A percentile compares a stretch with the other conserved stretches of the same genome.
Conservation (phyloP, 2,888 invertebrate species). For the Shargacucullia verbasci region DNA sequence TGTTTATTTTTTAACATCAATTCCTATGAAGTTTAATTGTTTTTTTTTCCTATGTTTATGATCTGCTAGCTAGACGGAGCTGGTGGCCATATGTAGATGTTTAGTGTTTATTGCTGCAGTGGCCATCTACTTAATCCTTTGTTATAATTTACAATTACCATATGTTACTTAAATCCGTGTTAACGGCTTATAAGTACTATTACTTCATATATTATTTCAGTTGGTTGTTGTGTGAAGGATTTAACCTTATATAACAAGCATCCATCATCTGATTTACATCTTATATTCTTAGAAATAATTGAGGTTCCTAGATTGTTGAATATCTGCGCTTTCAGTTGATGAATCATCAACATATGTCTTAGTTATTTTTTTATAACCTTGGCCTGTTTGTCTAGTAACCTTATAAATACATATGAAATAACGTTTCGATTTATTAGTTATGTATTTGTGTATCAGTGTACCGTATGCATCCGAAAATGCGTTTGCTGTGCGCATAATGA, state of each 20-base stretch:
- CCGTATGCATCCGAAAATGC: slow-evolving; percentile 32
- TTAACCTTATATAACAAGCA: slow-evolving; percentile 2
- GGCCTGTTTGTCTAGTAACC: slow-evolving; percentile 22
- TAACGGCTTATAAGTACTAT: slow-evolving; percentile 37
- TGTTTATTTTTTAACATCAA: slow-evolving; percentile 16
- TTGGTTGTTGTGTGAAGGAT: slow-evolving; percentile 11
- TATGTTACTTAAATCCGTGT: slow-evolving; percentile 58
- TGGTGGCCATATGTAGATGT: slow-evolving; percentile 51
- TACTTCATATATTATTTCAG: slow-evolving; percentile 31
- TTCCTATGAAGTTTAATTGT: slow-evolving; percentile 14
- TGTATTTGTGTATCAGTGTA: slow-evolving; percentile 16
- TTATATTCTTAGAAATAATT: no score
- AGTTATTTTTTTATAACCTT: slow-evolving; percentile 12
- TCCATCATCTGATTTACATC: slow-evolving; percentile 1
- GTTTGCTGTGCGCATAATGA: slow-evolving; percentile 28
- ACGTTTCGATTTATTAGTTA: slow-evolving; percentile 12
- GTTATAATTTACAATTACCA: slow-evolving; percentile 54
- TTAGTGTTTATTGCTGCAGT: slow-evolving; percentile 29
- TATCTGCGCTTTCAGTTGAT: no score
- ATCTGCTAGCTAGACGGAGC: slow-evolving; percentile 15
- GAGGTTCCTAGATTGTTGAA: no score
- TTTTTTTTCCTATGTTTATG: slow-evolving; percentile 44
- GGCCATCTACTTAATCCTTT: slow-evolving; percentile 43
- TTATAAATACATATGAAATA: slow-evolving; percentile 6
- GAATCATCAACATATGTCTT: no score